phyloP scores from a whole-genome alignment of 2,113 vertebrate species.

The mouse (Mus musculus) region GRCm39 chr10:117689001-117689500 shows the following conservation, averaged over 20 bases:
- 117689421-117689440: not conserved
- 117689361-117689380: no score
- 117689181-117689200: not conserved
- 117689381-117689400: not conserved
- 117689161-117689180: not conserved
- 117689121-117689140: not conserved
- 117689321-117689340: no score
- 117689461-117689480: not conserved
- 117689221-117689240: not conserved
- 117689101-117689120: not conserved
- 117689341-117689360: no score
- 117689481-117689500: not conserved
- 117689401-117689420: not conserved
- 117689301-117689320: no score
- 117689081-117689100: not conserved
- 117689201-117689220: not conserved
- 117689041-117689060: not conserved
- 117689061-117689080: no score
- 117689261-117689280: not conserved
- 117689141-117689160: not conserved
- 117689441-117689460: not conserved
- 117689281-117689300: not conserved
- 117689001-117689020: not conserved
- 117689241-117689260: not conserved
- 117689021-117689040: not conserved